Base-by-base conservation (phyloP, 2,113 vertebrate species). In the Falcunculus frontatus region DNA sequence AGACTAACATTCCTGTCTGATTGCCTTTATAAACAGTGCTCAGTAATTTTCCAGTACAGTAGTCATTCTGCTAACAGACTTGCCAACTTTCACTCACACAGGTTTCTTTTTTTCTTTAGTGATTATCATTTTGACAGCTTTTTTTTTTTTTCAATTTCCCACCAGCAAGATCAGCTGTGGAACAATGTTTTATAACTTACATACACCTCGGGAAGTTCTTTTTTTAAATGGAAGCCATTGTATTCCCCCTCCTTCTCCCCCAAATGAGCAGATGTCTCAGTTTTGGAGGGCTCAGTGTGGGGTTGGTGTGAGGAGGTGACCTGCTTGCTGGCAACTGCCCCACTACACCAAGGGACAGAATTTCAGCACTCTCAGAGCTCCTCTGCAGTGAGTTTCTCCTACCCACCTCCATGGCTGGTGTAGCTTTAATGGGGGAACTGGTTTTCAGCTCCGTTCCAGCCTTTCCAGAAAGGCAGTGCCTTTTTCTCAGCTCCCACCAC, bases 41-140 rank as follows among this genome's bases (percentile, higher is more conserved):
- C 91, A 95, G 97, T 96, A 96, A 97, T 98, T 98, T 97, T 97
- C 97, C 97, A 97, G 98, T 96, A 96, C 97, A 97, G 97, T 97
- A 98, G 97, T 95, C 96, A 95, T 96, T 80, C 91, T 96, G 89
- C 96, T 97, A 87, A 90, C 75, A 96, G 85, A 86, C 85, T 96
- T 94, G 97, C 93, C 75, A 75, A 82, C 88, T 95, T 96, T 94
- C 77, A 63, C 91, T 95, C 95, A 96, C 75, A 93, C 55, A 44
- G 78, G 78, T 96, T 96, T 93, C 88, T 93, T 89, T 94, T 90
- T 84, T 85, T 81, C 63, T 87, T 42, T 84, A 78, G 92, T 63
- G 72, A 90, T 96, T 65, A 60, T 90, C 69, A 53, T 87, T 91
- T 89, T 97, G 95, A 95, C 50, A 67, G 83, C 44, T 77, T 80